Percentiles rank a stretch among this genome's conserved stretches.
These are phyloP conservation scores for Ectropis grisescens DNA, from an alignment of 1,140 invertebrate species.

Conservation along the genomic window DNA sequence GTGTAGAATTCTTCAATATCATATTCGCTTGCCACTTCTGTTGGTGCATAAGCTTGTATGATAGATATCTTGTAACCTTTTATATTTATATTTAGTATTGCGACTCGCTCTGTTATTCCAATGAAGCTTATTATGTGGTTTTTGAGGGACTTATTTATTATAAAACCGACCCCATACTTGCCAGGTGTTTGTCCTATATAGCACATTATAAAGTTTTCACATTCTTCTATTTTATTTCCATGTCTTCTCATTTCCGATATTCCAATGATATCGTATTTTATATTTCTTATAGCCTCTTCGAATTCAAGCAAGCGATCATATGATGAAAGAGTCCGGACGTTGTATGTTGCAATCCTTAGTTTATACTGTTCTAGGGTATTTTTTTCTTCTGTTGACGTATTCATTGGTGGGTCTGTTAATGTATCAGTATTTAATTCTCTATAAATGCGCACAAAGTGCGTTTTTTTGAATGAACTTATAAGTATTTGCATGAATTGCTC, in stretches of 20 bases:
- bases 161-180: not conserved
- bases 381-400: slow-evolving; percentile 1
- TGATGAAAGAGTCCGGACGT: not conserved
- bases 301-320: not conserved
- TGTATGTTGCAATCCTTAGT: not conserved
- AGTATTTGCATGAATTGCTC: too few relatives aligned
- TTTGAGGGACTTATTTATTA: not conserved
- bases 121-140: not conserved
- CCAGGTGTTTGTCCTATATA: not conserved
- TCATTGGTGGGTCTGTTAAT: slow-evolving; percentile 10
- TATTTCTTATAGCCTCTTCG: not conserved
- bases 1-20: not conserved
- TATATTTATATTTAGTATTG: not conserved
- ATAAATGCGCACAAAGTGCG: too few relatives aligned
- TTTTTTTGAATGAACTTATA: too few relatives aligned
- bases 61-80: not conserved
- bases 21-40: not conserved
- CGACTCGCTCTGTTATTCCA: not conserved
- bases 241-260: not conserved
- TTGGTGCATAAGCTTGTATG: not conserved
- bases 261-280: not conserved
- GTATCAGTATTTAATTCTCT: too few relatives aligned
- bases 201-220: not conserved
- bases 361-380: slow-evolving; percentile 2
- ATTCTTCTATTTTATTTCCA: not conserved